Evolutionary conservation across 2,113 vertebrate genomes (phyloP), one percentile per base, ranked within the genome.

Genomic region (Anarrhichthys ocellatus): DNA sequence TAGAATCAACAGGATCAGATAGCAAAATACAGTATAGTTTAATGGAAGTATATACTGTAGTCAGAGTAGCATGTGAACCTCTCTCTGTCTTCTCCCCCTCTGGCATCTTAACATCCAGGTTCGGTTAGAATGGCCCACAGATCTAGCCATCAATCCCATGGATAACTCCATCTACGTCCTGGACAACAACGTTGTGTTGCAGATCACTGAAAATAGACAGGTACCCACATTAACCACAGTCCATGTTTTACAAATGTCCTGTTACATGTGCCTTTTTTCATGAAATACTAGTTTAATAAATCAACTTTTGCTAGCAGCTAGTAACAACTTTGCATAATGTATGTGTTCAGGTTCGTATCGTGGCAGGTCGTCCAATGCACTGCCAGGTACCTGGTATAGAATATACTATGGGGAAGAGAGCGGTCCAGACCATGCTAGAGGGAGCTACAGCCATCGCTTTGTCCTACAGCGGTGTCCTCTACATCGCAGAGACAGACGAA

Each of bases 111-210:
- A 0, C 34, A 42, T 77, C 14, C 66, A 99, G 98, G 98, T 99
- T 15, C 97, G 97, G 72, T 93, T 99, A 84, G 98, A 99, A 63
- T 99, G 98, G 98, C 98, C 98, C 62, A 99, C 98, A 24, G 98
- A 98, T 91, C 93, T 99, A 4, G 97, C 98, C 59, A 99, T 99
- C 86, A 99, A 98, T 92, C 98, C 98, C 0, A 99, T 99, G 97
- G 98, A 99, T 84, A 99, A 99, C 91, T 99, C 98, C 86, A 97
- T 99, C 81, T 99, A 98, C 0, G 97, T 99, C 76, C 86, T 99
- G 95, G 98, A 99, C 94, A 99, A 99, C 92, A 99, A 99, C 1
- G 97, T 99, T 0, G 97, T 99, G 52, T 89, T 99, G 59, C 98
- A 99, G 96, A 99, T 99, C 93, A 99, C 98, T 0, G 98, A 99